Conservation (phyloP, 2,113 vertebrate species). For the Gasterosteus aculeatus region DNA sequence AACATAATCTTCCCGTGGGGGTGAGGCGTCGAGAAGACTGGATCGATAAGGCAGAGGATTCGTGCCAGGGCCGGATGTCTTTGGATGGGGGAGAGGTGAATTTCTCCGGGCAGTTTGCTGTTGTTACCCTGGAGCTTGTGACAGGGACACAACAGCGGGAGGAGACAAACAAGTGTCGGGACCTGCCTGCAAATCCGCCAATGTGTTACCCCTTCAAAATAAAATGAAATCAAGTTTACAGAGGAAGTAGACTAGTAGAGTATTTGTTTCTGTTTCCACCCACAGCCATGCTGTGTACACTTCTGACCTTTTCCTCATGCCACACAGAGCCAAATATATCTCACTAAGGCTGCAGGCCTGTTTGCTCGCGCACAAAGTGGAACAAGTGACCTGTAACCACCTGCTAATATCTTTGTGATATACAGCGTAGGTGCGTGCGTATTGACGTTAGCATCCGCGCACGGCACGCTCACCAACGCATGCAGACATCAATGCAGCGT, state of each 20-base stretch:
- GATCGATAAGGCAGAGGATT: conserved; percentile 65
- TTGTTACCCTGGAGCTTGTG: too few relatives aligned
- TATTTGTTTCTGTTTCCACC: not conserved
- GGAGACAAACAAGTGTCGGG: too few relatives aligned
- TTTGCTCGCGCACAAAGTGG: conserved; percentile 17
- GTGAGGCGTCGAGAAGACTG: conserved; percentile 34
- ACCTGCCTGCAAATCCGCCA: too few relatives aligned
- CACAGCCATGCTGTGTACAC: not conserved
- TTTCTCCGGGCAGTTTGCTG: conserved; percentile 39
- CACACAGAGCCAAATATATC: not conserved
- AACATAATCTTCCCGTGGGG: conserved; percentile 57
- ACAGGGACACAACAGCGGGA: too few relatives aligned
- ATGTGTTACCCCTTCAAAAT: too few relatives aligned
- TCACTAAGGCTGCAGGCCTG: not conserved
- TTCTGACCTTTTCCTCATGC: not conserved
- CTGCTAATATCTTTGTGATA: conserved; percentile 20
- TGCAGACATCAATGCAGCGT: conserved; percentile 64
- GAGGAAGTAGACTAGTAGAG: too few relatives aligned
- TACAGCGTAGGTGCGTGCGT: not conserved
- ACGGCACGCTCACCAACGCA: conserved; percentile 38
- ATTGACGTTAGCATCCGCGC: conserved; percentile 31
- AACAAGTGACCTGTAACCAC: conserved; percentile 28
- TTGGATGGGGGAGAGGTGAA: conserved; percentile 38
- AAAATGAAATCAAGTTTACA: too few relatives aligned
- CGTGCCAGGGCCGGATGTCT: conserved; percentile 47